Percentiles rank a stretch among this genome's conserved stretches.
These are phyloP conservation scores for Gastrophysa polygoni DNA, from an alignment of 2,888 invertebrate genomes.

Conservation along the genomic window DNA sequence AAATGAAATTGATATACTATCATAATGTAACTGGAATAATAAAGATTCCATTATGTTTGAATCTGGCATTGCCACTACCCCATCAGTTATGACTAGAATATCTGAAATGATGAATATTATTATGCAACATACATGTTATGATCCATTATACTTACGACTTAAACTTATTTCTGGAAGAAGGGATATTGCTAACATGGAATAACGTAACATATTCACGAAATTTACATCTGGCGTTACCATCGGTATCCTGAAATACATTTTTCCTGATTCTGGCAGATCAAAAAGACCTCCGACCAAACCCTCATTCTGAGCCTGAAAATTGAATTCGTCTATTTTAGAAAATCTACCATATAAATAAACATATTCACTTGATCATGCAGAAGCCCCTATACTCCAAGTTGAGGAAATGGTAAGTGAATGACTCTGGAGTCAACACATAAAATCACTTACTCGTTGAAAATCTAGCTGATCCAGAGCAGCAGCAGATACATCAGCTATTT, in stretches of 20 bases:
- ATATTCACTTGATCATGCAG: no score
- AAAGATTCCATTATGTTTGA: conserved; percentile 74
- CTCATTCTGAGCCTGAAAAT: conserved; percentile 61
- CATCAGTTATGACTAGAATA: conserved; percentile 76
- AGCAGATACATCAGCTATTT: conserved; percentile 64
- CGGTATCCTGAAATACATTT: conserved; percentile 59
- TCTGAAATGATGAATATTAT: conserved; percentile 60
- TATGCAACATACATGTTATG: neutral
- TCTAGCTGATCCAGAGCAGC: conserved; percentile 64
- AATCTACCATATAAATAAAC: no score
- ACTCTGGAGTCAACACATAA: conserved; percentile 7
- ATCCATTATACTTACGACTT: conserved; percentile 66
- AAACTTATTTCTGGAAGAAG: conserved; percentile 76
- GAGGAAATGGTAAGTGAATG: no score
- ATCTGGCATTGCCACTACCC: conserved; percentile 74
- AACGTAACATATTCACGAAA: conserved; percentile 77
- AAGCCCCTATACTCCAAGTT: no score
- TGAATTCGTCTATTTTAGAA: no score
- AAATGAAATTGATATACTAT: conserved; percentile 77
- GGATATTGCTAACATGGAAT: conserved; percentile 76
- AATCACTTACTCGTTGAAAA: conserved; percentile 52
- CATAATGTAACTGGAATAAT: conserved; percentile 73
- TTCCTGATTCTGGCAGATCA: conserved; percentile 58
- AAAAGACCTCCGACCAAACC: conserved; percentile 63
- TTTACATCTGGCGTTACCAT: conserved; percentile 71